phyloP scores from a whole-genome alignment of 2,797 vertebrate genomes.

The Typhlichthys eigenmanni region DNA sequence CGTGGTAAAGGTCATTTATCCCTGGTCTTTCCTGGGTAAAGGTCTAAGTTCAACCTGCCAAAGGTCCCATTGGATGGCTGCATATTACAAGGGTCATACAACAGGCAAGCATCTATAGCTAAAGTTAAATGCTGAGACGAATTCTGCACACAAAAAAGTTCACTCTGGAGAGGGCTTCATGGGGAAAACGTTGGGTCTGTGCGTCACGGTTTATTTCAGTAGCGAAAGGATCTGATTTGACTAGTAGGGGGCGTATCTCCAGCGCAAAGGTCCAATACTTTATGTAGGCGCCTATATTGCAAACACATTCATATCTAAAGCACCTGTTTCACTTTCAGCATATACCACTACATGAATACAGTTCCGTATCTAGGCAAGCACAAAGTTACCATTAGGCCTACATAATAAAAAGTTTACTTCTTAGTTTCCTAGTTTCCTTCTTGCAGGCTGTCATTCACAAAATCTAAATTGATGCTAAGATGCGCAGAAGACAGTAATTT shows the following conservation, averaged over 20 bases:
- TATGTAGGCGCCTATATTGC: not conserved
- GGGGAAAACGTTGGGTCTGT: constrained; percentile 5
- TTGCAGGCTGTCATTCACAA: not conserved
- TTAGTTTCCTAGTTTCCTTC: not conserved
- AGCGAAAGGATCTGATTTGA: not conserved
- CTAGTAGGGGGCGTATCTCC: constrained; percentile 16
- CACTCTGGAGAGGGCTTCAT: not conserved
- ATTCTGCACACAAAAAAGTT: constrained; percentile 10
- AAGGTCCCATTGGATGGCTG: constrained; percentile 60
- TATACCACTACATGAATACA: not conserved
- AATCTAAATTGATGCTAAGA: not conserved
- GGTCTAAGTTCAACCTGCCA: constrained; percentile 72
- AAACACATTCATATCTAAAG: not conserved
- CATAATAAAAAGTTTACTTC: too few relatives aligned
- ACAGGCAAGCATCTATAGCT: constrained; percentile 28
- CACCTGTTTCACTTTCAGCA: not conserved
- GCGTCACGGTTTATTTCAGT: not conserved
- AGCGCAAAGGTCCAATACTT: constrained; percentile 52
- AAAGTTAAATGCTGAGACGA: constrained; percentile 23
- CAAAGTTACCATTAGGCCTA: not conserved
- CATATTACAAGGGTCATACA: constrained; percentile 68
- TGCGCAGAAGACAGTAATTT: too few relatives aligned
- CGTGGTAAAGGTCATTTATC: constrained; percentile 75
- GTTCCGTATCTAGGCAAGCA: not conserved
- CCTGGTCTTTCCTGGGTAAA: constrained; percentile 55